Conservation (phyloP, 2,113 vertebrate genomes). For the Fulica atra region DNA sequence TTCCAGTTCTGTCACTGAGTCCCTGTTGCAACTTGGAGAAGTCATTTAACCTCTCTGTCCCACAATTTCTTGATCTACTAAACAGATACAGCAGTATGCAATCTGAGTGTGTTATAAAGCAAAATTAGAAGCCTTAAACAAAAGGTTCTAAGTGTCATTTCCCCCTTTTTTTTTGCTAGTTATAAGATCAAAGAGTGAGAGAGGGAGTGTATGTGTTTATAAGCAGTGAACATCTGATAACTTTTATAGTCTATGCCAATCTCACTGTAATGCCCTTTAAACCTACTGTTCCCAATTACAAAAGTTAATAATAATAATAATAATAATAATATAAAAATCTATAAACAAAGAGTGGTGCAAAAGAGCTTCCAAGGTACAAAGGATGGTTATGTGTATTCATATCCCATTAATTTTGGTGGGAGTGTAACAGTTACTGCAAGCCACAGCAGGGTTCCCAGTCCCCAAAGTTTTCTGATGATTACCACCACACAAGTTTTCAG, state of each 20-base stretch:
- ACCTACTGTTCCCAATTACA: not conserved
- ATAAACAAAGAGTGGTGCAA: not conserved
- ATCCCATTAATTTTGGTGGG: not conserved
- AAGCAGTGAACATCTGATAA: constrained; percentile 53
- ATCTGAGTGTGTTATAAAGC: not conserved
- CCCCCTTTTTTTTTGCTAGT: not conserved
- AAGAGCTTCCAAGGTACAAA: not conserved
- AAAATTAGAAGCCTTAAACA: constrained; percentile 38
- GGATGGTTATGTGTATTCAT: not conserved
- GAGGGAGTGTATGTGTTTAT: constrained; percentile 8
- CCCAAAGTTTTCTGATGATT: not conserved
- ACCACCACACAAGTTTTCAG: not conserved
- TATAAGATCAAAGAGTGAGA: constrained; percentile 36
- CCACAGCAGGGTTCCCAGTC: not conserved
- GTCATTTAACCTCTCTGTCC: not conserved
- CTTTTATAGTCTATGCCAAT: not conserved
- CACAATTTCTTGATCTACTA: constrained; percentile 24
- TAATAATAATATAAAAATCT: not conserved
- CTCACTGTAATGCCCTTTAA: constrained; percentile 13
- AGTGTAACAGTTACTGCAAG: not conserved
- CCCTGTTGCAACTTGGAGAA: not conserved
- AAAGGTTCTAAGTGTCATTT: constrained; percentile 44
- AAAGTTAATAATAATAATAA: not conserved
- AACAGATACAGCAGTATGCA: not conserved
- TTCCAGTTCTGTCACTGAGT: constrained; percentile 11